Conservation (phyloP, 2,113 vertebrate genomes). For the Tragulus kanchil region DNA sequence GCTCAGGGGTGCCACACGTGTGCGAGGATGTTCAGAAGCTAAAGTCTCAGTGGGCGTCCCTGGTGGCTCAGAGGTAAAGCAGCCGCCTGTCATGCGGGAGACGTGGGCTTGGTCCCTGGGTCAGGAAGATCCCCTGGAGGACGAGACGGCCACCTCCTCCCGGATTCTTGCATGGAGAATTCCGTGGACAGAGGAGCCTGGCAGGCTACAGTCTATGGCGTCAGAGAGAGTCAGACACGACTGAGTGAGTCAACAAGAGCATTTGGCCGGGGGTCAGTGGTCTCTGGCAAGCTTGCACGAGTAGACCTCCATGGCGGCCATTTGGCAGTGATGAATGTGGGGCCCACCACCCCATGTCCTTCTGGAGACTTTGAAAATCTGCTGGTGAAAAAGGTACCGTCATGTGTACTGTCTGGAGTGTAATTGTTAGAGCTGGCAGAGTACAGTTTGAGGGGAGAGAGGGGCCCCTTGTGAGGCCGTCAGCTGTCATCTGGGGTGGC, state of each 20-base stretch:
- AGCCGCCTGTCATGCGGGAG: neutral
- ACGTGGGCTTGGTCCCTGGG: neutral
- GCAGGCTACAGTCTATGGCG: neutral
- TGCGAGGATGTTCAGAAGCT: neutral
- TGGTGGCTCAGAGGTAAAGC: neutral
- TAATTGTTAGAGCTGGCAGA: neutral
- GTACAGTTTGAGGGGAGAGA: neutral
- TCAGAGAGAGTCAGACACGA: neutral
- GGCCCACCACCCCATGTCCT: fast-evolving
- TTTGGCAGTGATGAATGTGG: neutral
- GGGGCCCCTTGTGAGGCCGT: neutral
- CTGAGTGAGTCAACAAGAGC: neutral
- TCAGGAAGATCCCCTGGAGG: neutral
- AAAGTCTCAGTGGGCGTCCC: neutral
- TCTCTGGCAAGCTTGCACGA: neutral
- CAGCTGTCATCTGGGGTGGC: neutral
- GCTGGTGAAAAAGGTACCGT: neutral
- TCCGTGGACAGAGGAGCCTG: neutral
- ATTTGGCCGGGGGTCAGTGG: no score
- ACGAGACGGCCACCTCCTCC: neutral
- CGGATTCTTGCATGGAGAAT: neutral
- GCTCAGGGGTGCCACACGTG: neutral
- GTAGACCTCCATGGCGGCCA: fast-evolving
- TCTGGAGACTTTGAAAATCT: neutral
- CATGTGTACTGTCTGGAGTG: neutral